These are phyloP conservation scores for Catostylus mosaicus DNA, from an alignment of 30 jellyfish, hydroid and myxozoan genomes.

Conservation along the genomic window DNA sequence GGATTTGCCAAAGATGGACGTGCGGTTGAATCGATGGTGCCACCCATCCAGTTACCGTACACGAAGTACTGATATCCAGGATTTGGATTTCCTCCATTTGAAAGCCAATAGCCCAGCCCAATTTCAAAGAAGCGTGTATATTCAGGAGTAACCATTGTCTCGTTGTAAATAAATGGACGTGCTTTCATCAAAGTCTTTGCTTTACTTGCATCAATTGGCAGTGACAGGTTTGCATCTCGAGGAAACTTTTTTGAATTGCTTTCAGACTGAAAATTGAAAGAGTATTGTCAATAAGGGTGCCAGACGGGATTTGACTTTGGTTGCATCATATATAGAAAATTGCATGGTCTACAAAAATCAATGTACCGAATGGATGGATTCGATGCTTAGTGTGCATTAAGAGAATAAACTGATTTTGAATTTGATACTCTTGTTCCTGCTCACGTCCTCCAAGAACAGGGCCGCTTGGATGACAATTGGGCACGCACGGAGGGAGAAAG, in stretches of 20 bases:
- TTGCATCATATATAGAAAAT: too few species aligned
- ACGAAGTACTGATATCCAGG: slow-evolving; percentile 72
- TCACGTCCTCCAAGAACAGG: too few species aligned
- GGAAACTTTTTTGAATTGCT: slow-evolving; percentile 26
- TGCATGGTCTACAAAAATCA: too few species aligned
- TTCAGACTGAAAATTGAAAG: slow-evolving; percentile 33
- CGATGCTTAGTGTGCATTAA: too few species aligned
- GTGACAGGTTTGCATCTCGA: slow-evolving; percentile 35
- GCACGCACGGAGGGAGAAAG: too few species aligned
- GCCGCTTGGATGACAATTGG: too few species aligned
- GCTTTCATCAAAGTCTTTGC: slow-evolving; percentile 76
- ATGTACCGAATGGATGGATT: too few species aligned
- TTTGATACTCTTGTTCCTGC: too few species aligned
- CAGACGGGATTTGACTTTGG: too few species aligned
- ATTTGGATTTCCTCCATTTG: slow-evolving; percentile 86
- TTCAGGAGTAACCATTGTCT: slow-evolving; percentile 52
- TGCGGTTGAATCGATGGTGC: slow-evolving; percentile 80
- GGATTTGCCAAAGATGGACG: slow-evolving; percentile 14
- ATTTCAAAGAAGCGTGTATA: slow-evolving; percentile 83
- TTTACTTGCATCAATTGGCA: slow-evolving; percentile 68
- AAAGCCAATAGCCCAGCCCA: slow-evolving; percentile 96
- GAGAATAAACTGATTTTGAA: too few species aligned
- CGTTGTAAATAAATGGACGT: slow-evolving; percentile 78
- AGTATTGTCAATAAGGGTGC: too few species aligned
- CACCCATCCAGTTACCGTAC: slow-evolving; percentile 93